phyloP scores from a whole-genome alignment of 2,797 vertebrate species.

The Falco biarmicus region DNA sequence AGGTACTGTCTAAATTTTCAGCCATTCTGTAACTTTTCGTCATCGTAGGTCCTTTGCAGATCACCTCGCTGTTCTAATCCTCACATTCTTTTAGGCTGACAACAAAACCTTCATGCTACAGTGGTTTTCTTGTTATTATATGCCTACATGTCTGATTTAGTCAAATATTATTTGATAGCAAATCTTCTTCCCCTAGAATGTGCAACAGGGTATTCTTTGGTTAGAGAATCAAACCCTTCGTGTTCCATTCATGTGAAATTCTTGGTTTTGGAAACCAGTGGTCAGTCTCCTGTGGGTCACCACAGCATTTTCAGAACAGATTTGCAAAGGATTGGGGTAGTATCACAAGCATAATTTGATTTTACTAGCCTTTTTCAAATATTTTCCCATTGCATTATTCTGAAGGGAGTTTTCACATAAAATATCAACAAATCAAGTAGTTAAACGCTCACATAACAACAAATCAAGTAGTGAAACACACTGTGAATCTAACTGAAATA shows the following conservation, averaged over 20 bases:
- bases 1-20: not conserved
- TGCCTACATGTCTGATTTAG: not conserved
- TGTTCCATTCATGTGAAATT: not conserved
- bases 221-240: not conserved
- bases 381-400: not conserved
- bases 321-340: not conserved
- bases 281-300: not conserved
- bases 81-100: not conserved
- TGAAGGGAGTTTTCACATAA: not conserved
- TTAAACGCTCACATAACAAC: not conserved
- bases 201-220: not conserved
- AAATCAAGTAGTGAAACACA: not conserved
- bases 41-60: not conserved
- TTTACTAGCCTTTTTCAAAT: not conserved
- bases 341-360: not conserved
- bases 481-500: not conserved
- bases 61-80: not conserved
- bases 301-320: not conserved
- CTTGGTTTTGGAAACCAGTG: not conserved
- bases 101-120: not conserved
- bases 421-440: not conserved
- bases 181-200: not conserved
- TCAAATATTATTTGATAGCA: not conserved
- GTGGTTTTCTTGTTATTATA: not conserved
- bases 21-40: not conserved